Percentiles rank a stretch among this genome's conserved stretches.
These are phyloP conservation scores for Acestrorhynchus altus DNA, from an alignment of 2,797 vertebrate genomes.

Conservation along the genomic window DNA sequence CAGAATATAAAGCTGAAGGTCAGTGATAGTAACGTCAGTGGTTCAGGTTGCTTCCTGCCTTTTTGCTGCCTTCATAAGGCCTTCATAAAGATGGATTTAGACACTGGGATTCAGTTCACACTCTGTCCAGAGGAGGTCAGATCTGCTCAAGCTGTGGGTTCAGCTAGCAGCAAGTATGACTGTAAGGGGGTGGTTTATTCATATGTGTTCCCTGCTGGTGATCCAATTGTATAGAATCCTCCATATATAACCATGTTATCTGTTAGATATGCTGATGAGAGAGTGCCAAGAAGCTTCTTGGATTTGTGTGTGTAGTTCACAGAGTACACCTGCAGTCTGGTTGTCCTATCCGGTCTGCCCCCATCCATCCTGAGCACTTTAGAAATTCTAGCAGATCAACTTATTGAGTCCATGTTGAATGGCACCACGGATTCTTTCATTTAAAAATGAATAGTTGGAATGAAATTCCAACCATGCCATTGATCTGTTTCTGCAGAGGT, in stretches of 20 bases:
- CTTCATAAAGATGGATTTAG: not conserved
- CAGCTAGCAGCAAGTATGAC: too few species aligned
- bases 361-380: not conserved
- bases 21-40: not conserved
- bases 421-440: too few species aligned
- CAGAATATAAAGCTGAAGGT: not conserved
- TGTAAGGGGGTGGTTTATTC: too few species aligned
- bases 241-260: not conserved
- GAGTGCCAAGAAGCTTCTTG: too few species aligned
- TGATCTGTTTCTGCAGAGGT: not conserved
- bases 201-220: not conserved
- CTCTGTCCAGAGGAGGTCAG: conserved; percentile 24
- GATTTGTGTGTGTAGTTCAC: too few species aligned
- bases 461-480: not conserved
- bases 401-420: not conserved
- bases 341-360: not conserved
- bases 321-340: too few species aligned
- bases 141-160: conserved; percentile 1
- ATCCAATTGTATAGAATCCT: not conserved
- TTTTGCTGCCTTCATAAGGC: not conserved
- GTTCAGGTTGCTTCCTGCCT: not conserved
- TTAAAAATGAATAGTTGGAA: not conserved
- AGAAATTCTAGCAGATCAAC: not conserved
- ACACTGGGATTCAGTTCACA: not conserved
- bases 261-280: too few species aligned